Base-by-base conservation (phyloP, 2,888 invertebrate genomes). In the Epinotia brunnichana region DNA sequence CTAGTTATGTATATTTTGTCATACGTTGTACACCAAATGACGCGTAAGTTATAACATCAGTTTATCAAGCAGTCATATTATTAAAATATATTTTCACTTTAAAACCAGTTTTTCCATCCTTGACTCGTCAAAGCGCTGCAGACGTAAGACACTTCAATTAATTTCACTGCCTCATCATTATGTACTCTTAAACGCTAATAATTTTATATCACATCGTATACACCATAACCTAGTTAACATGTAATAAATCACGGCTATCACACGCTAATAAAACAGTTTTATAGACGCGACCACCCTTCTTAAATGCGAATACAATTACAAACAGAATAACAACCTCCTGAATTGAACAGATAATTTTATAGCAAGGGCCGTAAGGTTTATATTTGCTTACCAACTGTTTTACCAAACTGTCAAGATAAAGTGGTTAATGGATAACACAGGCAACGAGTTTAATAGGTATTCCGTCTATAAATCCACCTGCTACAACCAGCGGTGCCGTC, bases 391-490 rank as follows among this genome's bases (percentile, higher is more conserved):
- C 9, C 1, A n/a, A 21, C 4, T 15, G 3, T 17, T 66, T 73
- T 64, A 9, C 17, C 29, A 29, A 48, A 21, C 39, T 29, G 76
- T 54, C 76, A 69, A 73, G 21, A 3, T 75, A 72, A 70, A 13
- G 41, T 76, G 67, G 77, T 76, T 66, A 54, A 69, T 51, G 54
- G 73, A 71, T 76, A 78, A 78, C 78, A 80, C 73, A 76, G 76
- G 75, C 69, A 77, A 82, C 83, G 80, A 76, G 80, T 79, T 80
- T 81, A 83, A 83, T 82, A 77, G 79, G 74, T 78, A 82, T 79
- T 77, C 69, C 72, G 75, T 71, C 74, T 70, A 82, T 85, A 85
- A 83, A 86, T 87, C 80, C 80, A 81, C 78, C 80, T 82, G 81
- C 75, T 76, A 80, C 80, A 82, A n/a, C 78, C 77, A 80, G 77